Evolutionary conservation across 2,113 vertebrate genomes (phyloP).

Genomic region (Cochlearius cochlearius): DNA sequence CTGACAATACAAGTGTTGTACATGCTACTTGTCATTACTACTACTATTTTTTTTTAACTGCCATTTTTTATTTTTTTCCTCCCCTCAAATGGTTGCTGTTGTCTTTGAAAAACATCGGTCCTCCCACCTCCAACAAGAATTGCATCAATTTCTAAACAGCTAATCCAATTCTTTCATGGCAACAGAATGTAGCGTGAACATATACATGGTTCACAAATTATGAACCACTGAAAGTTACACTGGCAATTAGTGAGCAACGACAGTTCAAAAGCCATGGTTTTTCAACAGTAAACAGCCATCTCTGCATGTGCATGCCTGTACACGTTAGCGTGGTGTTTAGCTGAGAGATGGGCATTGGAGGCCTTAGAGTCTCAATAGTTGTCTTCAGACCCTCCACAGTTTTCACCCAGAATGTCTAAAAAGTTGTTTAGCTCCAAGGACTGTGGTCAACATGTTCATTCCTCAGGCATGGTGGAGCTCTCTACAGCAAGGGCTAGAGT

Average conservation of each 20-base stretch:
- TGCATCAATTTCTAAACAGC: background rate
- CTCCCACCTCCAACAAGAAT: background rate
- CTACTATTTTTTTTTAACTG: background rate
- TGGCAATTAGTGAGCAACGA: background rate
- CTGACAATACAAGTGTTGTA: background rate
- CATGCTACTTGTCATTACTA: background rate
- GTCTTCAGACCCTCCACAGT: background rate
- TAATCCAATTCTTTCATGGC: background rate
- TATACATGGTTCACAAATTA: background rate
- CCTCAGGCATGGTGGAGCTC: background rate
- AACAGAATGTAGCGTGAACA: background rate
- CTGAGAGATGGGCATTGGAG: background rate
- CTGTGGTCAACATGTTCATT: background rate
- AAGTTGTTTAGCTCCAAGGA: background rate
- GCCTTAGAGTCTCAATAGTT: background rate
- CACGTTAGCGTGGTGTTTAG: background rate
- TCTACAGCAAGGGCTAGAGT: background rate
- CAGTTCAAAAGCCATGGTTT: background rate
- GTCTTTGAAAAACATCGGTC: background rate
- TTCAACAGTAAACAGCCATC: background rate
- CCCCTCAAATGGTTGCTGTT: background rate
- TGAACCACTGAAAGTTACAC: background rate
- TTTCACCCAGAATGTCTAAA: background rate
- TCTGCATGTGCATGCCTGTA: rapidly evolving
- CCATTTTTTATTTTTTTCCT: too few relatives aligned